Evolutionary conservation across 2,797 vertebrate species (phyloP).

Genomic region (Poecilia gillii): DNA sequence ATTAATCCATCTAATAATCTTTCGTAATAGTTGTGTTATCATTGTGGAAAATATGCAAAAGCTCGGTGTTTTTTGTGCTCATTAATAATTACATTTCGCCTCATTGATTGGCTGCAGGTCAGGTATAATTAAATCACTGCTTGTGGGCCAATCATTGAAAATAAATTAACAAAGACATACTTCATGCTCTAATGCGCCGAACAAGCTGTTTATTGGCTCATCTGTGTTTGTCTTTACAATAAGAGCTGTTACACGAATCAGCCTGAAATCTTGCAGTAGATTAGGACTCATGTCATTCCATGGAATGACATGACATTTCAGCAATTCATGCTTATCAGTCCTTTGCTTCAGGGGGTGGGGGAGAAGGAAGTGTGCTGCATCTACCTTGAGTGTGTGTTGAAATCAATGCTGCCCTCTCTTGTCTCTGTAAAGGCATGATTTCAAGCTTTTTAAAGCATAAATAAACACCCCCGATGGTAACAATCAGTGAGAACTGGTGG

Average conservation of each 20-base stretch:
- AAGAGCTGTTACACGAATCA: constrained; percentile 2
- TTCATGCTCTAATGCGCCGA: constrained; percentile 31
- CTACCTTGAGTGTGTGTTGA: constrained; percentile 41
- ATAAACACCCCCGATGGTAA: constrained; percentile 65
- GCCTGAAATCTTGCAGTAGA: constrained; percentile 19
- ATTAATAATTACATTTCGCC: constrained; percentile 35
- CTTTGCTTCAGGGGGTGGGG: constrained; percentile 6
- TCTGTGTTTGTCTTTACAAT: constrained; percentile 24
- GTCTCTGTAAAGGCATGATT: constrained; percentile 44
- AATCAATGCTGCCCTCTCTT: constrained; percentile 54
- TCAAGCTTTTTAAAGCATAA: constrained; percentile 61
- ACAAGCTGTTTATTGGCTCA: constrained; percentile 24
- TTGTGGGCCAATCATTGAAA: constrained; percentile 38
- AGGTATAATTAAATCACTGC: constrained; percentile 30
- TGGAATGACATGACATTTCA: not conserved
- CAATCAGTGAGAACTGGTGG: constrained; percentile 68
- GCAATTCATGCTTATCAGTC: constrained; percentile 5
- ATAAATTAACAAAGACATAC: constrained; percentile 34
- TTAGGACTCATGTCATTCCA: constrained; percentile 21
- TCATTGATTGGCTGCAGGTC: constrained; percentile 37
- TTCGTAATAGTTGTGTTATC: constrained; percentile 8
- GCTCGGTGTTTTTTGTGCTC: constrained; percentile 12
- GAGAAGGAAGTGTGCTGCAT: constrained; percentile 23
- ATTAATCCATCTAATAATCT: not conserved
- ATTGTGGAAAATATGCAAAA: constrained; percentile 7